Percentiles rank a stretch among this genome's conserved stretches.
These are phyloP conservation scores for Campylomormyrus numenius DNA, from an alignment of 2,113 vertebrate genomes.

Conservation along the genomic window DNA sequence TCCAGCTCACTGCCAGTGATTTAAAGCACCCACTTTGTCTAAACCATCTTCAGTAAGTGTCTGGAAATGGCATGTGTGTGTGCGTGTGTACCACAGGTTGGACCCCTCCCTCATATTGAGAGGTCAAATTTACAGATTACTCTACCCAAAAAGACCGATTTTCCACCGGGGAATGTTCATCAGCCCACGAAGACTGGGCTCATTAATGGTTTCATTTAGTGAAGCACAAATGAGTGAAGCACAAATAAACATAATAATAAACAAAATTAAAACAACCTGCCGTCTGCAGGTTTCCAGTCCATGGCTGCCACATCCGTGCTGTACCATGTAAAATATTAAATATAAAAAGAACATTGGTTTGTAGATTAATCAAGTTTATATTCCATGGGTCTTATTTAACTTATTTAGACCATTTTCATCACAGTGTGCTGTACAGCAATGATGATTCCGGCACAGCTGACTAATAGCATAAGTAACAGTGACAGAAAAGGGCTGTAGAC, in stretches of 20 bases:
- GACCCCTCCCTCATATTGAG: background rate
- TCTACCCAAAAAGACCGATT: background rate
- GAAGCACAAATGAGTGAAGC: background rate
- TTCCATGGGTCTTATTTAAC: background rate
- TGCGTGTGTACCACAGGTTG: background rate
- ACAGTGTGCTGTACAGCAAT: background rate
- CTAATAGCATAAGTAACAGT: background rate
- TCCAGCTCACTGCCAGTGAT: background rate
- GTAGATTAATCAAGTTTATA: background rate
- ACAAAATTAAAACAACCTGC: background rate
- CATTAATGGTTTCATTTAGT: background rate
- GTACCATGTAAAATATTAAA: background rate
- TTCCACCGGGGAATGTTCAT: background rate
- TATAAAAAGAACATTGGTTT: background rate
- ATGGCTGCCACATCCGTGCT: background rate
- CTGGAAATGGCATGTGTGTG: background rate
- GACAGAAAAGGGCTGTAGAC: background rate
- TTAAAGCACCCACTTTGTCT: background rate
- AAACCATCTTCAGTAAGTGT: background rate
- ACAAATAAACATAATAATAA: background rate
- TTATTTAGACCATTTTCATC: background rate
- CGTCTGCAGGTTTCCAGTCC: background rate
- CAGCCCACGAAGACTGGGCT: background rate
- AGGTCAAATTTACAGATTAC: background rate
- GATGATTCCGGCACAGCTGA: background rate